Evolutionary conservation across 2,797 vertebrate species (phyloP).

Genomic region (Siniperca obscura): DNA sequence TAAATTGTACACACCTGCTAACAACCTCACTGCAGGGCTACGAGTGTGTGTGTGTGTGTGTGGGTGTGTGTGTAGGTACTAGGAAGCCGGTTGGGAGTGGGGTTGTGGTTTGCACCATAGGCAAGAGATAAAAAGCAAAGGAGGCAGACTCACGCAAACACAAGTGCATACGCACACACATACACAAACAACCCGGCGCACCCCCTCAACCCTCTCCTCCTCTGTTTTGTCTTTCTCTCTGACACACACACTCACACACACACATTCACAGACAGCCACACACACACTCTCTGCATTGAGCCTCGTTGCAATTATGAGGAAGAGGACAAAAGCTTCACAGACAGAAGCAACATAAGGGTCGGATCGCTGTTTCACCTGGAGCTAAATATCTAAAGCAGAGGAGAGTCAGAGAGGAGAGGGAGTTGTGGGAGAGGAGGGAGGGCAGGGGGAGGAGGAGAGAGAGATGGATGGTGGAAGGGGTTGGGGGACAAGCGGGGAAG

Average conservation of each 20-base stretch:
- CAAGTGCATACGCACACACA: slow-evolving; percentile 32
- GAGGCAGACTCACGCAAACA: slow-evolving; percentile 66
- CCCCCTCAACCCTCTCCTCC: neutral
- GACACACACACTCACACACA: slow-evolving; percentile 54
- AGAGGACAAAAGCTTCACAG: slow-evolving; percentile 89
- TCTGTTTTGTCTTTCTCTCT: slow-evolving; percentile 42
- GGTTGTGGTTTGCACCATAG: slow-evolving; percentile 75
- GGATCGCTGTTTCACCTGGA: slow-evolving; percentile 91
- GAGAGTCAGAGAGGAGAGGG: slow-evolving; percentile 40
- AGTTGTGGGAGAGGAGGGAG: slow-evolving; percentile 64
- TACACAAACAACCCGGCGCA: slow-evolving; percentile 13
- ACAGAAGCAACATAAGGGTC: slow-evolving; percentile 89
- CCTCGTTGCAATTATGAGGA: slow-evolving; percentile 81
- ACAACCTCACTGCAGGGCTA: slow-evolving; percentile 83
- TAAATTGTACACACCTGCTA: slow-evolving; percentile 85
- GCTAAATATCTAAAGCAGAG: slow-evolving; percentile 87
- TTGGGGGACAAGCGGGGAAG: slow-evolving; percentile 17
- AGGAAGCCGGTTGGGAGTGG: slow-evolving; percentile 46
- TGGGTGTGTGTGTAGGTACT: slow-evolving; percentile 31
- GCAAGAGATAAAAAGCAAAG: slow-evolving; percentile 85
- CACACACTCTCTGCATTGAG: slow-evolving; percentile 79
- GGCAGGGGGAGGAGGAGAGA: neutral
- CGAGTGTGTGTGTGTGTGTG: slow-evolving; percentile 45
- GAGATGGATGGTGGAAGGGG: slow-evolving; percentile 13
- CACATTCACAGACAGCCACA: slow-evolving; percentile 41